Percentiles rank a stretch among this genome's conserved stretches.
Evolutionary conservation across 1,140 invertebrate genomes (phyloP).

Genomic region (Vanessa atalanta): DNA sequence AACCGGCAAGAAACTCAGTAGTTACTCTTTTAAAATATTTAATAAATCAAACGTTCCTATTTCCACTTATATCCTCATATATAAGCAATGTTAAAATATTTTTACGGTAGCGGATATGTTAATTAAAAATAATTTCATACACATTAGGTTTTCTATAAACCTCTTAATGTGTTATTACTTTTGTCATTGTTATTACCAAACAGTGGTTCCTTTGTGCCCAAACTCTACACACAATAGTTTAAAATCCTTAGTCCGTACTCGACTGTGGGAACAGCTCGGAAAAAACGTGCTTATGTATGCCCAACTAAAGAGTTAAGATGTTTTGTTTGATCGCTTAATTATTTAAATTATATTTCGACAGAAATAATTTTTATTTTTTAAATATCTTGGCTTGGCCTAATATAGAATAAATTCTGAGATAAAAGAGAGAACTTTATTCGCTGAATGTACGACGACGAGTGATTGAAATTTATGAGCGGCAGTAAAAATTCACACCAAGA

Average conservation of each 20-base stretch:
- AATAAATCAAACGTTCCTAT: no score
- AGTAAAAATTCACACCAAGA: conserved; percentile 26
- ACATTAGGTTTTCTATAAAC: neutral
- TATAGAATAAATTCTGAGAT: neutral
- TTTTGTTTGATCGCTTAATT: neutral
- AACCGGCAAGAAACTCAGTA: no score
- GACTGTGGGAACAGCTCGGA: conserved; percentile 9
- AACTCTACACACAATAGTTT: conserved; percentile 19
- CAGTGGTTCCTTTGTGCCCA: conserved; percentile 9
- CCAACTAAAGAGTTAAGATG: neutral
- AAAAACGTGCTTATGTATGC: conserved; percentile 4
- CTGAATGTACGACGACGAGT: conserved; percentile 14
- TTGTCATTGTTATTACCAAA: neutral
- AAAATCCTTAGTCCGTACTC: conserved; percentile 14
- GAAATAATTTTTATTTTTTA: neutral
- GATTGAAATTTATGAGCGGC: conserved; percentile 25
- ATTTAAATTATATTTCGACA: no score
- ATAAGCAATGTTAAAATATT: neutral
- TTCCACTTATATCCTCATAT: no score
- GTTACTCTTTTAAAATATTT: no score
- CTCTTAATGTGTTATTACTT: neutral
- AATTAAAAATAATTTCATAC: neutral
- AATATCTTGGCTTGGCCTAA: neutral
- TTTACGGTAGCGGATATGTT: neutral
- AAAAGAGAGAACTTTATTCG: neutral